Base-by-base conservation (phyloP, 2,113 vertebrate species). In the Myotis yumanensis region DNA sequence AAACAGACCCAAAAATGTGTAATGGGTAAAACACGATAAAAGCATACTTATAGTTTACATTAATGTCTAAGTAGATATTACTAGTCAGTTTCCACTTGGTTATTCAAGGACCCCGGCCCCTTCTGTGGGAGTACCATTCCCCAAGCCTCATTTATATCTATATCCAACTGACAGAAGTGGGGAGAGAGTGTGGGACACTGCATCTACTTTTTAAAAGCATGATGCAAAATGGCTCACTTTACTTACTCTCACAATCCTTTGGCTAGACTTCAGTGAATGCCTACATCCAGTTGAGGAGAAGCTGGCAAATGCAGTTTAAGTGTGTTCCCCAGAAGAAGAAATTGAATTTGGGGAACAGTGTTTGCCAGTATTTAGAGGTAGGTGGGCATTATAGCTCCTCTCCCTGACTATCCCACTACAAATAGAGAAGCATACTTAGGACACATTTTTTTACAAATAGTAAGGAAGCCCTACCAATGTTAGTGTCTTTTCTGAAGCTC, bases 71-170 rank as follows among this genome's bases (percentile, higher is more conserved):
- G 3, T 69, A n/a, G 30, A 20, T 62, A 52, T 62, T 62, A 62
- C 37, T 6, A 23, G 40, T 76, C 22, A 23, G 37, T 48, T 68
- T 79, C 46, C 71, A 40, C 35, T 11, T 54, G 59, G 52, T 15
- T 8, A 54, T 71, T 86, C 25, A 54, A 48, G 57, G 20, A 80
- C 25, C 2, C n/a, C 40, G 80, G 8, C 20, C 64, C 43, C 17
- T 30, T 59, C 40, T 4, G 0, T 7, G 7, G 1, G 2, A 2
- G 3, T 17, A 4, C 59, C 25, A 12, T 72, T 54, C 35, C 12
- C 40, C 68, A 48, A 37, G 14, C 48, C 52, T 35, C 15, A 2
- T 43, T 35, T 30, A 0, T n/a, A 5, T 5, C 52, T 28, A 0
- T n/a, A 30, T 43, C 22, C 54, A 43, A 11, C 22, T 37, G 48